These are phyloP conservation scores for Aporophyla nigra DNA, from an alignment of 2,888 invertebrate genomes.

Conservation along the genomic window DNA sequence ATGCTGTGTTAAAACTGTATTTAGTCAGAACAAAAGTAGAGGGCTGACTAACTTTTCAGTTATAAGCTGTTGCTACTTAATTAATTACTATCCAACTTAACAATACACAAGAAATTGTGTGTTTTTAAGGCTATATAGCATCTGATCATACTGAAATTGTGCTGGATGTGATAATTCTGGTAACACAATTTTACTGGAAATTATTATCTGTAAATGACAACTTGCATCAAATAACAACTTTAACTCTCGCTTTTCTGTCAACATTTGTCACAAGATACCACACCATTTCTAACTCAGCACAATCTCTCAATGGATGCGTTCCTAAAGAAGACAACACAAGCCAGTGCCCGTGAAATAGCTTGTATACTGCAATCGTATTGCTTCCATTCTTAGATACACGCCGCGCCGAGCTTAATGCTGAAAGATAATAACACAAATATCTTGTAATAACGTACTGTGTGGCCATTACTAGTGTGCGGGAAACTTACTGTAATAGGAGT, in stretches of 20 bases:
- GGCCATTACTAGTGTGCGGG: constrained; percentile 13
- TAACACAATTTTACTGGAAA: not conserved
- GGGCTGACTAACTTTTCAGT: no score
- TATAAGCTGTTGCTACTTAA: not conserved
- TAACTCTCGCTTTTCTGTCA: not conserved
- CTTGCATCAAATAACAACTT: not conserved
- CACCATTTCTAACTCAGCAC: not conserved
- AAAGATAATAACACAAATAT: constrained; percentile 63
- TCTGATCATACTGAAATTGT: not conserved
- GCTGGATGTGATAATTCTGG: not conserved
- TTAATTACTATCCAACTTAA: not conserved
- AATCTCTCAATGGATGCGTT: constrained; percentile 49
- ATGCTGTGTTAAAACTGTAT: not conserved
- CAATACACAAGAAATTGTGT: not conserved
- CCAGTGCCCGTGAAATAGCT: constrained; percentile 72
- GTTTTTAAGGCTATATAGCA: not conserved
- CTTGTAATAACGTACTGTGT: constrained; percentile 50
- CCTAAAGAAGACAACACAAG: constrained; percentile 62
- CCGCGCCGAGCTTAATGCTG: constrained; percentile 50
- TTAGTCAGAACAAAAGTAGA: not conserved
- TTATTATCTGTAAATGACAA: not conserved
- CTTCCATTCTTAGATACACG: constrained; percentile 64
- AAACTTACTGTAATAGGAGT: constrained; percentile 24
- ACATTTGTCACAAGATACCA: not conserved
- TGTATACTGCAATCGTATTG: constrained; percentile 67